These are phyloP conservation scores for Diarsia mendica DNA, from an alignment of 2,888 invertebrate species.

Conservation along the genomic window DNA sequence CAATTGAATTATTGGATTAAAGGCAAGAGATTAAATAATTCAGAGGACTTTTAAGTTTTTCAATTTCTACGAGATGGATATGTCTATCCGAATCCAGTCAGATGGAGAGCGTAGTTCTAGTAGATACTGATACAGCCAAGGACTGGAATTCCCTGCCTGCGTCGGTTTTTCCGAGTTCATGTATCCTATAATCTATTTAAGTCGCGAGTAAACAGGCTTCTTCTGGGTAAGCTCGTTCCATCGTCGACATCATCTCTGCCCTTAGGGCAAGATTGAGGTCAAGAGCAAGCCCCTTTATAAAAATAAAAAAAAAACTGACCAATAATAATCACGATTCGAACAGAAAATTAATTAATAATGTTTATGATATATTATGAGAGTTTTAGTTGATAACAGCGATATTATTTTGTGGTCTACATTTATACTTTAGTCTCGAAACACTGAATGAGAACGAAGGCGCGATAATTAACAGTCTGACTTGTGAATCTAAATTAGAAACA, in stretches of 20 bases:
- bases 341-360: neutral
- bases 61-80: neutral
- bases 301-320: too few species aligned
- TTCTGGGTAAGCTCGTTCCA: too few species aligned
- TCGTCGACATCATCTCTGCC: too few species aligned
- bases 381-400: neutral
- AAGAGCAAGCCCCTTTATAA: too few species aligned
- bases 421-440: neutral
- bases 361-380: neutral
- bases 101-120: neutral
- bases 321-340: too few species aligned
- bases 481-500: constrained; percentile 1
- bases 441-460: neutral
- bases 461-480: constrained; percentile 5
- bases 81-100: neutral
- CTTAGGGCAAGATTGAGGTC: too few species aligned
- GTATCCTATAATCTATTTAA: too few species aligned
- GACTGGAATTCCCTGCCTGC: too few species aligned
- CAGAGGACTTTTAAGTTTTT: neutral
- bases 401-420: neutral
- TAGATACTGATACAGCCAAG: too few species aligned
- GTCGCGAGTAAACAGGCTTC: too few species aligned
- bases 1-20: too few species aligned
- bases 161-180: too few species aligned
- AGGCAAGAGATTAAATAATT: neutral